Conservation (phyloP, 2,888 invertebrate species). For the Spatulosminthurus flaviceps region DNA sequence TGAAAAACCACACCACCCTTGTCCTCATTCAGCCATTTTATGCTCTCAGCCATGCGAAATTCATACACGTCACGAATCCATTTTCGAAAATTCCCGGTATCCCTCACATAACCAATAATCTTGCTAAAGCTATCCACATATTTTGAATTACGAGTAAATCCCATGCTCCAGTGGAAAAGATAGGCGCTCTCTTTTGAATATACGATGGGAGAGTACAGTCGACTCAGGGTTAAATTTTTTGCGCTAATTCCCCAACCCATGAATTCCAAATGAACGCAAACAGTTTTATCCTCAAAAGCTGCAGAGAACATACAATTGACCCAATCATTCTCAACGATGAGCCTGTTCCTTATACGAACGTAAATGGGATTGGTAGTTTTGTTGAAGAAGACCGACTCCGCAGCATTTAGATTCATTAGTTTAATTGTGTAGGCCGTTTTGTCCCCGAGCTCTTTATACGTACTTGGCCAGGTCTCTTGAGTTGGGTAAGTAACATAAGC, state of each 20-base stretch:
- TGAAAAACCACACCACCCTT: not conserved
- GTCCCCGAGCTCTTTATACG: not conserved
- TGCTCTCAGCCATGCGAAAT: not conserved
- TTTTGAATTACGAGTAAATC: not conserved
- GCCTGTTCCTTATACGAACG: not conserved
- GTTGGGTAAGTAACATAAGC: conserved; percentile 16
- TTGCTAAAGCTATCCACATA: conserved; percentile 10
- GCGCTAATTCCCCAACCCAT: not conserved
- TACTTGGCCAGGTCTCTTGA: not conserved
- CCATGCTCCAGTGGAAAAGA: not conserved
- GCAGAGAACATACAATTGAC: not conserved
- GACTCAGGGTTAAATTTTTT: not conserved
- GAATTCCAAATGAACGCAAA: not conserved
- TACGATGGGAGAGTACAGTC: not conserved
- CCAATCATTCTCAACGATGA: not conserved
- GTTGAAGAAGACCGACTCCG: conserved; percentile 5
- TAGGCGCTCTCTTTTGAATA: not conserved
- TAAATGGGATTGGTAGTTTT: not conserved
- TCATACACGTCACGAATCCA: not conserved
- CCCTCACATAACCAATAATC: not conserved
- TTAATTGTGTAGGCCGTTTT: not conserved
- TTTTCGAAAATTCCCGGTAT: conserved; percentile 22
- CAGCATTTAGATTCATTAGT: conserved; percentile 7
- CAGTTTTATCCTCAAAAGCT: not conserved
- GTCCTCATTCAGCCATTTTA: not conserved